Percentiles rank a stretch among this genome's conserved stretches.
Conservation (phyloP, 2,113 vertebrate species). For the Muntiacus muntjak region DNA sequence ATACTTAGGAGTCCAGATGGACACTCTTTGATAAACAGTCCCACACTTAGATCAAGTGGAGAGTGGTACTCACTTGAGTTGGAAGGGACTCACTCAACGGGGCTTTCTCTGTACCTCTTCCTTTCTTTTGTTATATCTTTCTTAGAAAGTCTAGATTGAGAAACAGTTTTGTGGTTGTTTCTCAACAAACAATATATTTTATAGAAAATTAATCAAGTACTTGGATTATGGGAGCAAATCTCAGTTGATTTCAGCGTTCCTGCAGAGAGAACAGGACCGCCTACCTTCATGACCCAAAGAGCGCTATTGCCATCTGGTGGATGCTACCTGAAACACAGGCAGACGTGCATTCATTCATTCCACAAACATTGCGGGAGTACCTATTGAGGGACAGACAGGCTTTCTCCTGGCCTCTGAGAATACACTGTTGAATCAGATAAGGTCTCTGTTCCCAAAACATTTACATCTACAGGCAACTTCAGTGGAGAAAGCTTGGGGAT, state of each 20-base stretch:
- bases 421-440: neutral
- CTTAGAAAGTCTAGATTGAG: neutral
- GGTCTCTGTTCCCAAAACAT: neutral
- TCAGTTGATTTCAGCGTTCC: neutral
- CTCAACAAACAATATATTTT: neutral
- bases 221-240: neutral
- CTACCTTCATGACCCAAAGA: neutral
- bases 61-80: neutral
- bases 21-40: neutral
- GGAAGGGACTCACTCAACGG: rapidly evolving
- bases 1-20: neutral
- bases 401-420: neutral
- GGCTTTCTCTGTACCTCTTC: neutral
- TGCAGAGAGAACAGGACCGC: rapidly evolving
- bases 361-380: neutral
- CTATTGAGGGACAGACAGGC: neutral
- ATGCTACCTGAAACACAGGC: slow-evolving; percentile 56
- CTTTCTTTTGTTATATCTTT: neutral
- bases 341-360: neutral
- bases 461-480: neutral
- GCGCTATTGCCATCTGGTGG: slow-evolving; percentile 62
- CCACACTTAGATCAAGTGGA: rapidly evolving
- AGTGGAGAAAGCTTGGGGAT: neutral
- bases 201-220: neutral
- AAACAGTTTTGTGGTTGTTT: neutral